phyloP scores from a whole-genome alignment of 2,888 invertebrate species.

The Cantharis lateralis region DNA sequence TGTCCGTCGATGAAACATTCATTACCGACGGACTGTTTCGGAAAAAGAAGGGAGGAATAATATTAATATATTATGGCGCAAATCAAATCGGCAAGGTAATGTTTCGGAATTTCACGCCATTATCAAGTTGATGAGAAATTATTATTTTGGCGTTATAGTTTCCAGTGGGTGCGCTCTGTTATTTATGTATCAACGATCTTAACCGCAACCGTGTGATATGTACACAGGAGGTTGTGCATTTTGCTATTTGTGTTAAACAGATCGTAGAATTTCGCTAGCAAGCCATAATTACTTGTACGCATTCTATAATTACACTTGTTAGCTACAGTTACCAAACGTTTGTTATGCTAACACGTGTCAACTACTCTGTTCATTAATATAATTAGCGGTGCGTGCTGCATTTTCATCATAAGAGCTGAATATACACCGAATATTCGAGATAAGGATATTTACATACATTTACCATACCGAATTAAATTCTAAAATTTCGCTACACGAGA shows the following conservation, averaged over 20 bases:
- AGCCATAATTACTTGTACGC: conserved; percentile 23
- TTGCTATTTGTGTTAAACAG: conserved; percentile 9
- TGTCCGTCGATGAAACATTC: not conserved
- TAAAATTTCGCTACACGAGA: not conserved
- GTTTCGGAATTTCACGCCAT: not conserved
- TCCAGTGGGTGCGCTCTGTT: not conserved
- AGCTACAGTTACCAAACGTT: conserved; percentile 25
- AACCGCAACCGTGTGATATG: conserved; percentile 12
- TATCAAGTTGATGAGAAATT: not conserved
- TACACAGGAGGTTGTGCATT: conserved; percentile 1
- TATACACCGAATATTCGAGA: not conserved
- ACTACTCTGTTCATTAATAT: conserved; percentile 27
- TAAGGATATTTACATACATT: not conserved
- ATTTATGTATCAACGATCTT: conserved; percentile 12
- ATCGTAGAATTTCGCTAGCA: conserved; percentile 18
- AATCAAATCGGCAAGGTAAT: not conserved
- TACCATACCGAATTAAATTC: not conserved
- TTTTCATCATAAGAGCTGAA: not conserved
- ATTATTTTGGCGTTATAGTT: not conserved
- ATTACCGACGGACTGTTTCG: not conserved
- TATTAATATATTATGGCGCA: not conserved
- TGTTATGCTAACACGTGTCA: conserved; percentile 25
- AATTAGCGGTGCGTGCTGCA: conserved; percentile 15
- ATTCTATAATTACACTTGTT: conserved; percentile 22
- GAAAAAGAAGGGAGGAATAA: not conserved